Evolutionary conservation across 2,888 invertebrate genomes (phyloP), one percentile per base, ranked within the genome.

Genomic region (Caenorhabditis angaria): DNA sequence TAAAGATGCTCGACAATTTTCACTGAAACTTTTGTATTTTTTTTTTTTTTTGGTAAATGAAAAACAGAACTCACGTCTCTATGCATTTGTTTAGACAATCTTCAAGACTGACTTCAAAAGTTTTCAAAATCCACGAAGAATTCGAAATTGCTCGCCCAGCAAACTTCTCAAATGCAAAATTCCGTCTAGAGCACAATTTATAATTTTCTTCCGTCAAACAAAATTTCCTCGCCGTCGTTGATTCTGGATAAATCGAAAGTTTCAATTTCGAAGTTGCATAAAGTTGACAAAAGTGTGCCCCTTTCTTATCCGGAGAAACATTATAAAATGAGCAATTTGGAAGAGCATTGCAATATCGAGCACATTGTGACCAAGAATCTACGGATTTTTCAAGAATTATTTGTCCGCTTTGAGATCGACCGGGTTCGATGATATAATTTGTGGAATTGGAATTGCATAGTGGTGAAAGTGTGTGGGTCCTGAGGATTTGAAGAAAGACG

Each of bases 81-180:
- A 71, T 69, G 53, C 82, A 83, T 22, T 72, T 61, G 4, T 61
- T 57, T 53, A 83, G 59, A 50, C 83, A 83, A 25, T 81, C 63
- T 14, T 70, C 72, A 48, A 80, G 3, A 1, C 35, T n/a, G 28
- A 67, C 51, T n/a, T 62, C 63, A 29, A 66, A 74, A 5, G 74
- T 66, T 35, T 58, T 60, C 35, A 74, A 54, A 22, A 74, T 61
- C 32, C 55, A 63, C 25, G 60, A 56, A 0, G 69, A 56, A 48
- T 74, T 61, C 12, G 54, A 8, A 14, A 70, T 24, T 28, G 56
- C 54, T 35, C 70, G 51, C 22, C 57, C 59, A 8, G 32, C 28
- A 56, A 68, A 78, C 41, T 67, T 72, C 55, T 78, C 77, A 53
- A 75, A 78, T 25, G 75, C 61, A 28, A 78, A 78, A 63, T 70